Percentiles rank a stretch among this genome's conserved stretches.
phyloP scores from a whole-genome alignment of 2,113 vertebrate species.

The Corythornis cristatus region DNA sequence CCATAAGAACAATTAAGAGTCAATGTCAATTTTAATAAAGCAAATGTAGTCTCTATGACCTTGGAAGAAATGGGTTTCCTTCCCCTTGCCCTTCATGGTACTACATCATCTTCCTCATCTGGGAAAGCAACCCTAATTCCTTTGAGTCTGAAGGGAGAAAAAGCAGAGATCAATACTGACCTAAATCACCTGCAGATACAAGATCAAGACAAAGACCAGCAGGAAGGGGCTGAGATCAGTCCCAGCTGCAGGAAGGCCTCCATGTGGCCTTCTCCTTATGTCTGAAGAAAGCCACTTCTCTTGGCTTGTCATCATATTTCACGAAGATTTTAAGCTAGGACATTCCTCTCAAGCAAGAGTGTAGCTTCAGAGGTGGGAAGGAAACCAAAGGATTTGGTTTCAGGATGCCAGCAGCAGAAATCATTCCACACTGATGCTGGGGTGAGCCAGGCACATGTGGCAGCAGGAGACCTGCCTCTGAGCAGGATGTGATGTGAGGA shows the following conservation, averaged over 20 bases:
- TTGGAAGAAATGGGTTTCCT: constrained; percentile 10
- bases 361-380: neutral
- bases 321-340: neutral
- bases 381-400: neutral
- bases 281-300: neutral
- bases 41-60: neutral
- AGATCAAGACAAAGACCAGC: neutral
- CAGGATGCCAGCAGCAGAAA: neutral
- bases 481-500: neutral
- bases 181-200: neutral
- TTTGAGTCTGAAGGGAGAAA: neutral
- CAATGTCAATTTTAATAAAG: neutral
- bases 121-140: neutral
- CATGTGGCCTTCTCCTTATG: neutral
- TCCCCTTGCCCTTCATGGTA: neutral
- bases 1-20: neutral
- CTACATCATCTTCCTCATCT: neutral
- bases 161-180: neutral
- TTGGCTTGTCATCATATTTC: accelerated
- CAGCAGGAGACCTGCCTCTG: neutral
- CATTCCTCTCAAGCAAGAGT: neutral
- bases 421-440: neutral
- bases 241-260: accelerated
- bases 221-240: neutral
- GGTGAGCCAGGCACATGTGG: neutral